phyloP scores from a whole-genome alignment of 1,140 invertebrate species.

The Scaptodrosophila lebanonensis region DNA sequence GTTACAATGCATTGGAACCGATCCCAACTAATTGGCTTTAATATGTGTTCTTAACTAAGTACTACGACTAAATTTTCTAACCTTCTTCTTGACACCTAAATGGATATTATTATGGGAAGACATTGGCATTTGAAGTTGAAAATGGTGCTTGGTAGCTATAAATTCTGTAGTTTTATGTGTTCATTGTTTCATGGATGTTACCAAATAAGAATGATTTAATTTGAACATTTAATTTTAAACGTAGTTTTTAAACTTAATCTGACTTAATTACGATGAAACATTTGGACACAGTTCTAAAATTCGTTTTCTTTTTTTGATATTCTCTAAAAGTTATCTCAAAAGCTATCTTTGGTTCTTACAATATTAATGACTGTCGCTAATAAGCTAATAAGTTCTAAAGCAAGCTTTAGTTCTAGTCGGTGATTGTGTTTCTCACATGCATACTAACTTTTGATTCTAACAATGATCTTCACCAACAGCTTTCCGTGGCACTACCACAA shows the following conservation, averaged over 20 bases:
- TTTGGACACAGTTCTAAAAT: too few species aligned
- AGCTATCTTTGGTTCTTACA: too few species aligned
- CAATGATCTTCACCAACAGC: conserved; percentile 56
- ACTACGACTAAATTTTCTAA: conserved; percentile 43
- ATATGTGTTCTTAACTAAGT: conserved; percentile 25
- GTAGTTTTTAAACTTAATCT: too few species aligned
- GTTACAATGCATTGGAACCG: conserved; percentile 49
- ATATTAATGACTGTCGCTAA: neutral
- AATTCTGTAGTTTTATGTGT: conserved; percentile 14
- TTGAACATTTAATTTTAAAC: too few species aligned
- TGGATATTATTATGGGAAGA: conserved; percentile 22
- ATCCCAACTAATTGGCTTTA: conserved; percentile 35
- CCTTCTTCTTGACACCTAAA: conserved; percentile 44
- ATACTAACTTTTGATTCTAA: conserved; percentile 76
- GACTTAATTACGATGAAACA: too few species aligned
- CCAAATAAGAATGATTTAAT: too few species aligned
- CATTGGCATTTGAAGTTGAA: conserved; percentile 58
- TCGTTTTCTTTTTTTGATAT: too few species aligned
- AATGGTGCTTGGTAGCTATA: conserved; percentile 62
- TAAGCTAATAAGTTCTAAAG: neutral
- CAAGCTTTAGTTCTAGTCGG: conserved; percentile 30
- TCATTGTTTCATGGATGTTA: too few species aligned
- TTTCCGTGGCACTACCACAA: conserved; percentile 54
- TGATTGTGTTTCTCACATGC: conserved; percentile 49
- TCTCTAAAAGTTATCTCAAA: too few species aligned